phyloP scores from a whole-genome alignment of 2,113 vertebrate genomes.

The Physeter macrocephalus region DNA sequence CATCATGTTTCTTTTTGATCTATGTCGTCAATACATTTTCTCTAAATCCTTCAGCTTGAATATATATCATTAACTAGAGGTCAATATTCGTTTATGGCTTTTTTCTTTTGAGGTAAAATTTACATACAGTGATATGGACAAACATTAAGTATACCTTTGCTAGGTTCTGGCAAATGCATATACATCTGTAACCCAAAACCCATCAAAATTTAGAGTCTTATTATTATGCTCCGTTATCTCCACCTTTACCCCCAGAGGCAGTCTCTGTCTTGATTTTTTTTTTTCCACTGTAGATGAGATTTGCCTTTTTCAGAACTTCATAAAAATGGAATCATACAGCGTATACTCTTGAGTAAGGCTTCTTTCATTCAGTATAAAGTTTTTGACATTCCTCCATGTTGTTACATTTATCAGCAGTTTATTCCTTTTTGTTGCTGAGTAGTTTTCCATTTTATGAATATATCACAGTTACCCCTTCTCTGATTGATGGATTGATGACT shows the following conservation, averaged over 20 bases:
- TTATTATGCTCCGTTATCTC: not conserved
- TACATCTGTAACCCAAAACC: not conserved
- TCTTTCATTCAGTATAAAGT: not conserved
- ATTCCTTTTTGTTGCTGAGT: not conserved
- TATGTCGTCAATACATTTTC: not conserved
- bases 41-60: not conserved
- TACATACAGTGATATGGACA: not conserved
- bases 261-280: not conserved
- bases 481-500: not conserved
- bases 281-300: not conserved
- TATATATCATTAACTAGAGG: not conserved
- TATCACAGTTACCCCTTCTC: not conserved
- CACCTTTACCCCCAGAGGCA: not conserved
- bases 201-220: not conserved
- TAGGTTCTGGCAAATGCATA: not conserved
- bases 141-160: constrained; percentile 9
- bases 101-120: constrained; percentile 33
- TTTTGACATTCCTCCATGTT: not conserved
- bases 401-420: not conserved
- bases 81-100: not conserved
- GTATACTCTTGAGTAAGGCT: not conserved
- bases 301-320: not conserved
- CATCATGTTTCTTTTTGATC: not conserved
- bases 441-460: not conserved
- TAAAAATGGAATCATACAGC: not conserved